Evolutionary conservation across 1,140 invertebrate species (phyloP).

Genomic region (Cyrtorhinus lividipennis): DNA sequence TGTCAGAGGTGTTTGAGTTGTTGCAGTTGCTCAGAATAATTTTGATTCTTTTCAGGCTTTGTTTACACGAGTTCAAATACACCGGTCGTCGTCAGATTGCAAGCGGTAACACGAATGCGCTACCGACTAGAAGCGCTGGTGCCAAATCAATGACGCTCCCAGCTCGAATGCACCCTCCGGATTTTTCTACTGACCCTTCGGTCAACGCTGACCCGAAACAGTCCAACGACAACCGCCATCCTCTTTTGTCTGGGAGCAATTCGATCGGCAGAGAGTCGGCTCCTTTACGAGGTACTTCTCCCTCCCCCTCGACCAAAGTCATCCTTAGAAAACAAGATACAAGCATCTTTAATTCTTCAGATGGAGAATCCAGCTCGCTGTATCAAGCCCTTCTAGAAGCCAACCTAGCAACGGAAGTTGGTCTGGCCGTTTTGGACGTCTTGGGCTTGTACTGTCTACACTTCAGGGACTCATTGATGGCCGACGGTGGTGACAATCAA

Average conservation of each 20-base stretch:
- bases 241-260: conserved; percentile 24
- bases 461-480: conserved; percentile 52
- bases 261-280: conserved; percentile 25
- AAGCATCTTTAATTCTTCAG: conserved; percentile 27
- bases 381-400: conserved; percentile 62
- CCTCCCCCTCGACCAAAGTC: too few relatives aligned
- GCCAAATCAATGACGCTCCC: conserved; percentile 58
- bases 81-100: conserved; percentile 61
- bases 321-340: neutral
- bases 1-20: neutral
- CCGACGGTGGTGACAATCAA: conserved; percentile 53
- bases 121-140: conserved; percentile 29
- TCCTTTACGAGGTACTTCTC: conserved; percentile 2
- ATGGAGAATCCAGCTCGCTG: conserved; percentile 42
- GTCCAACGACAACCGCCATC: conserved; percentile 12
- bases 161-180: conserved; percentile 58
- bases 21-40: neutral
- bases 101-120: conserved; percentile 27
- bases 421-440: conserved; percentile 70
- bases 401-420: conserved; percentile 79
- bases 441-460: conserved; percentile 71
- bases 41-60: conserved; percentile 42
- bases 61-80: conserved; percentile 78
- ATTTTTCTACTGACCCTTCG: conserved; percentile 35
- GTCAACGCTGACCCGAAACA: neutral